Base-by-base conservation (phyloP, 2,888 invertebrate species). In the Luffia ferchaultella region DNA sequence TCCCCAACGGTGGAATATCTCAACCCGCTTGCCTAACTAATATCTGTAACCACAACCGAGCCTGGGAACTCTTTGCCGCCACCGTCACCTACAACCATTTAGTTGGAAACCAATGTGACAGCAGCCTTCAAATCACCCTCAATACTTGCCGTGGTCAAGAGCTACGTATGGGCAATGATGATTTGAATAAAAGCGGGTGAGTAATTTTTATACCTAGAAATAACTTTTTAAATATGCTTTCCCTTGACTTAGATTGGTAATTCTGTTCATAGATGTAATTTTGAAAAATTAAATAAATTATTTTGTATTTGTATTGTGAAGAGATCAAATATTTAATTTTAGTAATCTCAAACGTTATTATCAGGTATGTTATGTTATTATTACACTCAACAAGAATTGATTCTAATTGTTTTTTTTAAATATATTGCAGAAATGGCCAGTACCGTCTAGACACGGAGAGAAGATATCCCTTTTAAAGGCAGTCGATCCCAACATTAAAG, bases 101-200 rank as follows among this genome's bases (percentile, higher is more conserved):
- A 2, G 15, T 50, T 41, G 50, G 63, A 1, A 58, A 51, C 2
- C 42, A 56, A 40, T 75, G 75, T 51, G 42, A 61, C 0, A 68
- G 20, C 42, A 60, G 42, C 19, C 7, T 57, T 9, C 75, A 79
- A 56, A 60, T 77, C 1, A 57, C 60, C 1, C 52, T 55, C 49
- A 60, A 77, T 49, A 65, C 45, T 1, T 79, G 79, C 57, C 58
- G 57, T 16, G 78, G 78, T 16, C 3, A 2, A 0, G 7, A 20
- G 2, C 49, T 76, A 0, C 51, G 48, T 16, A 67, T 74, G 69
- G 75, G 76, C 50, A 74, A 71, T 47, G 62, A 58, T 47, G 53
- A 62, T 30, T 54, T 73, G 40, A 60, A 49, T 12, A 75, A 75
- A 52, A 19, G 48, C 1, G 73, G 70, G 75, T 74, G 51, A 58